phyloP scores from a whole-genome alignment of 1,140 invertebrate genomes.

The Drosophila bifasciata region DNA sequence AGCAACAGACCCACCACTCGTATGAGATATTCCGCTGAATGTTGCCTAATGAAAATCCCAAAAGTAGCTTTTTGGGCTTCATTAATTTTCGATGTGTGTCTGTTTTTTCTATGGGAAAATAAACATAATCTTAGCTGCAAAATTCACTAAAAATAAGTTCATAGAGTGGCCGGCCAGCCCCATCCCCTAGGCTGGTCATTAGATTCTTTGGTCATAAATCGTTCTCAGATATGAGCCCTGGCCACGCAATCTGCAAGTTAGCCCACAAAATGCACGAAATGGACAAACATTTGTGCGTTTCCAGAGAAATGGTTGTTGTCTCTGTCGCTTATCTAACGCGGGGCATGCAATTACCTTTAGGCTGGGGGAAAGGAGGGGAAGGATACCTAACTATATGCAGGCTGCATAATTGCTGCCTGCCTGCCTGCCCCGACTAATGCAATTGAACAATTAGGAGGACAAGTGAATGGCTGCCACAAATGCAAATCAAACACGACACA shows the following conservation, averaged over 20 bases:
- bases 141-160: no score
- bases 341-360: conserved; percentile 37
- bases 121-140: no score
- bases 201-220: no score
- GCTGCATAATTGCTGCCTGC: conserved; percentile 42
- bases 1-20: no score
- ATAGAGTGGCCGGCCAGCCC: no score
- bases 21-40: no score
- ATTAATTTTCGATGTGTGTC: no score
- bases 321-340: conserved; percentile 13
- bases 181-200: no score
- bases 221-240: conserved; percentile 4
- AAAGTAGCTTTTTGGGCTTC: no score
- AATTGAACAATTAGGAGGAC: conserved; percentile 47
- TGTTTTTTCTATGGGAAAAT: no score
- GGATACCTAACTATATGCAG: neutral
- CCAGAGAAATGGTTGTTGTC: conserved; percentile 7
- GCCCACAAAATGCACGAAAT: conserved; percentile 3
- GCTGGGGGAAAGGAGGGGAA: conserved; percentile 7
- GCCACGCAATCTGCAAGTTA: conserved; percentile 33
- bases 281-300: conserved; percentile 14
- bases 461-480: conserved; percentile 30
- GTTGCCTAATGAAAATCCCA: no score
- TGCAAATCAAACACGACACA: conserved; percentile 31
- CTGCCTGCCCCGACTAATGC: conserved; percentile 35